Base-by-base conservation (phyloP, 2,888 invertebrate genomes). In the Harpagoxenus sublaevis region DNA sequence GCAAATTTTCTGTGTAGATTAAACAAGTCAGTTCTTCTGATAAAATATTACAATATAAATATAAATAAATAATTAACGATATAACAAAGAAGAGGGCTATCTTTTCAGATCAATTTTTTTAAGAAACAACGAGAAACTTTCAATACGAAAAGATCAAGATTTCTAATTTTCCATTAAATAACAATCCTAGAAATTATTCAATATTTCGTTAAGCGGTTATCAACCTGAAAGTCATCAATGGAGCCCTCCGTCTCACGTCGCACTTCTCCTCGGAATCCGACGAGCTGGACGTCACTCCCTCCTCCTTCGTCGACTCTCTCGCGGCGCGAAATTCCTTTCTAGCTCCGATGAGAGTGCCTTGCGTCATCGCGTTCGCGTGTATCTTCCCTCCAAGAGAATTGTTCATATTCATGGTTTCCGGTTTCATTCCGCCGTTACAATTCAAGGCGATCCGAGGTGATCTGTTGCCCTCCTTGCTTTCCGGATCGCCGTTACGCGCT, bases 181-280 rank as follows among this genome's bases (percentile, higher is more conserved):
- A 15, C 3, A 31, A 18, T 53, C 2, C 2, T n/a, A 23, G n/a
- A 48, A 66, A 66, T 55, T 15, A 31, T 57, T 42, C 1, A 2
- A 78, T 12, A 45, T n/a, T 55, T 62, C n/a, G 28, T 45, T n/a
- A 63, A 57, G 2, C 15, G 51, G 2, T 39, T 31, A 57, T 74
- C 48, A 12, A 94, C 94, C 95, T 94, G 87, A 96, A 95, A 18
- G 95, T 95, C 90, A 95, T 92, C 65, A 95, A 87, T 3, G 95
- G 93, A n/a, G 94, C 91, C 68, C 93, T 90, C 18, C 91, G 88
- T 60, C 90, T 88, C 12, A 90, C 83, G 18, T 94, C 94, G 82
- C 90, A 93, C 48, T 91, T 92, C 9, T 94, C 93, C 35, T 94
- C 93, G 4, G 94, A 94, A 71, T 94, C 94, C 23, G 94, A 94